phyloP scores from a whole-genome alignment of 2,113 vertebrate species.

The Microtus pennsylvanicus region DNA sequence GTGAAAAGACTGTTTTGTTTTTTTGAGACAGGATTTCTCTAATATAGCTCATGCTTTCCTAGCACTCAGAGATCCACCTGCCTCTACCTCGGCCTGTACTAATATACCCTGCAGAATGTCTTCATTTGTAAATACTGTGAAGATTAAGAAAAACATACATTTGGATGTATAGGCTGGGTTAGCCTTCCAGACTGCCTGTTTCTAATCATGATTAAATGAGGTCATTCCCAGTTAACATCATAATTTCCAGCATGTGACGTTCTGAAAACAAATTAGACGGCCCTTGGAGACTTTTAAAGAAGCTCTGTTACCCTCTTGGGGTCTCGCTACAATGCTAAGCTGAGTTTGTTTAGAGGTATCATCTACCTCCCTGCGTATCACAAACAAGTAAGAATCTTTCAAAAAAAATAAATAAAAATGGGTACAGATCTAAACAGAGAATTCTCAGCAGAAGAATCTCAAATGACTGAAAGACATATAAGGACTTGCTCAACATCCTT shows the following conservation, averaged over 20 bases:
- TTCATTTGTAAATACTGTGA: slow-evolving; percentile 18
- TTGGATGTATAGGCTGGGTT: background rate
- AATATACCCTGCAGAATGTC: background rate
- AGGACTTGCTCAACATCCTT: no score
- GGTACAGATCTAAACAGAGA: no score
- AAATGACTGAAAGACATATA: no score
- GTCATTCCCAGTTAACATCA: background rate
- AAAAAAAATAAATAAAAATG: no score
- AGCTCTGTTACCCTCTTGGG: background rate
- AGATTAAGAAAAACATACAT: background rate
- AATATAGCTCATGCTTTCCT: background rate
- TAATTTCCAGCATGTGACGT: background rate
- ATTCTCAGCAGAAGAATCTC: no score
- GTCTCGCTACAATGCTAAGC: background rate
- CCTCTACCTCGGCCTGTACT: background rate
- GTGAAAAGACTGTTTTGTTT: background rate
- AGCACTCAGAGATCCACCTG: background rate
- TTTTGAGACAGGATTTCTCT: background rate
- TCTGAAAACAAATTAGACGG: background rate
- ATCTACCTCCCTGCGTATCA: background rate
- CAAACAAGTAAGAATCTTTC: background rate
- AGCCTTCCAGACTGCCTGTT: background rate
- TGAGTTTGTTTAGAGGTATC: background rate
- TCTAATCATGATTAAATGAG: background rate
- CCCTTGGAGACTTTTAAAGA: background rate